These are phyloP conservation scores for Azemiops feae DNA, from an alignment of 2,113 vertebrate genomes.

Conservation along the genomic window DNA sequence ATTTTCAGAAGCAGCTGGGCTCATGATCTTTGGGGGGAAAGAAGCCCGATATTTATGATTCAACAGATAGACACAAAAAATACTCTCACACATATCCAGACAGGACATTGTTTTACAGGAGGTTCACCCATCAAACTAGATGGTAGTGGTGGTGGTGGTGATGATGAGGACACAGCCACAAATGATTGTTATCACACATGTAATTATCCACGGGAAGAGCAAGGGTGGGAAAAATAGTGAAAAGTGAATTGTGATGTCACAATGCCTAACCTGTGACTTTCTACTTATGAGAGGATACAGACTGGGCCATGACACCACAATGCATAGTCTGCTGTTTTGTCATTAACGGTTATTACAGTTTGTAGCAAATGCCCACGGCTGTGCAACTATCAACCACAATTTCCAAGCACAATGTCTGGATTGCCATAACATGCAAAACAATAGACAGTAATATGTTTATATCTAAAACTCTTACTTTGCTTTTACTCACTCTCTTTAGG, in stretches of 20 bases:
- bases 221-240: background rate
- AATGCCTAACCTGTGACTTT: background rate
- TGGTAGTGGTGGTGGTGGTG: too few relatives aligned
- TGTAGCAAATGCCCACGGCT: background rate
- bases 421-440: background rate
- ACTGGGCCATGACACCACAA: background rate
- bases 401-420: background rate
- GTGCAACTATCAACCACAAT: background rate
- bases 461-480: background rate
- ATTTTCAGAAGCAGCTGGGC: background rate
- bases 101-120: background rate
- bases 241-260: background rate
- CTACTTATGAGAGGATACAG: background rate
- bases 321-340: background rate
- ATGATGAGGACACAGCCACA: too few relatives aligned
- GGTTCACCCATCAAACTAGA: background rate
- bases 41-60: background rate
- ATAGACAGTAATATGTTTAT: background rate
- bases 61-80: background rate
- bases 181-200: background rate
- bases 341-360: background rate
- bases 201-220: background rate
- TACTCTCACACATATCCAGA: background rate
- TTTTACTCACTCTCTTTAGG: too few relatives aligned
- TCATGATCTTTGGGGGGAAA: fast-evolving